A percentile compares a stretch with the other conserved stretches of the same genome.
Evolutionary conservation across 2,888 invertebrate genomes (phyloP).

Genomic region (Bellardia pandia): DNA sequence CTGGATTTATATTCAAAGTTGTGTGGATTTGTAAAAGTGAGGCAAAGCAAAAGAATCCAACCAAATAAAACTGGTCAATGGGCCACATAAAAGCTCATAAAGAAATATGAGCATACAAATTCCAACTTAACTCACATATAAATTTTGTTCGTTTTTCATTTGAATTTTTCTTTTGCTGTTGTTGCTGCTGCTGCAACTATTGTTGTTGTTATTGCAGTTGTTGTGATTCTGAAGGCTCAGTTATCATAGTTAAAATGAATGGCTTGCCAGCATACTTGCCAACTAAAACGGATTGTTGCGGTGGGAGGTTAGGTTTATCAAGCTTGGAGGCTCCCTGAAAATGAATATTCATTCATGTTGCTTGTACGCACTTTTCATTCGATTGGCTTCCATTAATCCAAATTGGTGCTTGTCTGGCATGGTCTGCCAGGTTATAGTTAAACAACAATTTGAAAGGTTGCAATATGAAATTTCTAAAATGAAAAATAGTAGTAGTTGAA

Average conservation of each 20-base stretch:
- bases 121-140: conserved; percentile 57
- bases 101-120: conserved; percentile 57
- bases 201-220: not conserved
- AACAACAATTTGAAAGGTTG: conserved; percentile 4
- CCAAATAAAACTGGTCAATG: conserved; percentile 70
- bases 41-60: conserved; percentile 31
- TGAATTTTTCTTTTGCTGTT: not conserved
- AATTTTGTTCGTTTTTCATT: conserved; percentile 45
- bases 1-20: not conserved
- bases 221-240: conserved; percentile 42
- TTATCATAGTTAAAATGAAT: conserved; percentile 52
- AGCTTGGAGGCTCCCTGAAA: conserved; percentile 19
- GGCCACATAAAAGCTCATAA: conserved; percentile 59
- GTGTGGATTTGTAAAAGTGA: not conserved
- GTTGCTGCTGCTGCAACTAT: not conserved
- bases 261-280: conserved; percentile 15
- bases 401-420: conserved; percentile 44
- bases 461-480: not conserved
- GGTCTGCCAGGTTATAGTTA: conserved; percentile 43
- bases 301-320: not conserved
- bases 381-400: conserved; percentile 52
- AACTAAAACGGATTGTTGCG: conserved; percentile 42
- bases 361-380: conserved; percentile 62
- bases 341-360: conserved; percentile 61
- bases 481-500: not conserved